phyloP scores from a whole-genome alignment of 2,888 invertebrate genomes.

The Malacosoma neustria region DNA sequence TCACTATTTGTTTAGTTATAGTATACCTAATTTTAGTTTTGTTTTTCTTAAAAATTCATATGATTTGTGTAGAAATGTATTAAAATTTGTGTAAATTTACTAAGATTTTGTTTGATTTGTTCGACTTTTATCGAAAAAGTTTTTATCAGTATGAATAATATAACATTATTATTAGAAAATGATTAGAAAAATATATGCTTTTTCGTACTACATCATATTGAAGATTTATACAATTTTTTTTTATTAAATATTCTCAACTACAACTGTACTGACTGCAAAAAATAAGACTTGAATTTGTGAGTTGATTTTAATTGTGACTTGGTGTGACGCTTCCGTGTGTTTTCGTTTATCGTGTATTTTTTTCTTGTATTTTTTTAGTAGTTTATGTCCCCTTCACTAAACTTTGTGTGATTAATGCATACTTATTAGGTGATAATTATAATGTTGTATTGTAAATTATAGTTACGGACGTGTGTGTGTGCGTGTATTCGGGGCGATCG shows the following conservation, averaged over 20 bases:
- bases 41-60: no score
- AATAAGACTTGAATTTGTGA: constrained; percentile 2
- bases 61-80: no score
- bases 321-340: constrained; percentile 35
- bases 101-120: no score
- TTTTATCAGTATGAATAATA: no score
- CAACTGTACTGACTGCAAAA: neutral
- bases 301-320: constrained; percentile 31
- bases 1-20: no score
- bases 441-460: constrained; percentile 23
- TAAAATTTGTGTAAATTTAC: no score
- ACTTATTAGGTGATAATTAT: constrained; percentile 33
- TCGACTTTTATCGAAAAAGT: no score
- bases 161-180: constrained; percentile 1
- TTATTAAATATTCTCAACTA: neutral
- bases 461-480: constrained; percentile 33
- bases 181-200: constrained; percentile 6
- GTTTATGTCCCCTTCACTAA: constrained; percentile 16
- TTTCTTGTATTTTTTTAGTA: constrained; percentile 15
- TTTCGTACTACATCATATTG: constrained; percentile 3
- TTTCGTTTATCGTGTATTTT: constrained; percentile 19
- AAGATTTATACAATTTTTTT: neutral
- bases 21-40: no score
- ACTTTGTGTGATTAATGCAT: constrained; percentile 25
- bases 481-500: constrained; percentile 50